Base-by-base conservation (phyloP, 2,797 vertebrate genomes). In the Anabacerthia variegaticeps region DNA sequence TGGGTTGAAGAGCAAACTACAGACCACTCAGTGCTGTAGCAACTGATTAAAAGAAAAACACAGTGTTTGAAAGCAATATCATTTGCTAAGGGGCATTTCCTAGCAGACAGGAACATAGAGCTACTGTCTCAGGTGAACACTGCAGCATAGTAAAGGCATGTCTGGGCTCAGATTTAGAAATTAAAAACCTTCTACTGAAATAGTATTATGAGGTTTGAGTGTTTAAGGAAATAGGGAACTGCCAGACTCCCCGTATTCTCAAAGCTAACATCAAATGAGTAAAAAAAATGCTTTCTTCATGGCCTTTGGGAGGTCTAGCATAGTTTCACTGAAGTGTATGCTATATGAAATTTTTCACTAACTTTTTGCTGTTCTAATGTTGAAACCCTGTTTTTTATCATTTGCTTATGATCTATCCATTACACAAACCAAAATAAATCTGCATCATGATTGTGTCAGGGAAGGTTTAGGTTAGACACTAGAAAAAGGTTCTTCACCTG, bases 21-120 rank as follows among this genome's bases (percentile, higher is more conserved):
- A 84, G 63, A 78, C 56, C 51, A 81, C 69, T 92, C 69, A 69
- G 39, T 76, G n/a, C 37, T 48, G 68, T 59, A 94, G 30, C 68
- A 88, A 65, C 87, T 95, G 91, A 95, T 93, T 96, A 80, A 96
- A 96, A 96, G 58, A 61, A 91, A 92, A 93, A 78, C 69, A 10
- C n/a, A 46, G 43, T 86, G 54, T 36, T 85, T 72, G 75, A 89
- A 95, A 92, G 75, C 23, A 65, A 28, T 23, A 48, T 41, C 30
- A 79, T 90, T 93, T 95, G 68, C 84, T 95, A 74, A 91, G 77
- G 30, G 49, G 19, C 49, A 88, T 95, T 94, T 95, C 21, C 54
- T 82, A 51, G 59, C 61, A 77, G 80, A 78, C 26, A 59, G 77
- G 82, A 89, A 43, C 43, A 72, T 6, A 62, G 23, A 85, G 15